Evolutionary conservation across 1,140 invertebrate genomes (phyloP), one percentile per base, ranked within the genome.

Genomic region (Rhizoglyphus robini): DNA sequence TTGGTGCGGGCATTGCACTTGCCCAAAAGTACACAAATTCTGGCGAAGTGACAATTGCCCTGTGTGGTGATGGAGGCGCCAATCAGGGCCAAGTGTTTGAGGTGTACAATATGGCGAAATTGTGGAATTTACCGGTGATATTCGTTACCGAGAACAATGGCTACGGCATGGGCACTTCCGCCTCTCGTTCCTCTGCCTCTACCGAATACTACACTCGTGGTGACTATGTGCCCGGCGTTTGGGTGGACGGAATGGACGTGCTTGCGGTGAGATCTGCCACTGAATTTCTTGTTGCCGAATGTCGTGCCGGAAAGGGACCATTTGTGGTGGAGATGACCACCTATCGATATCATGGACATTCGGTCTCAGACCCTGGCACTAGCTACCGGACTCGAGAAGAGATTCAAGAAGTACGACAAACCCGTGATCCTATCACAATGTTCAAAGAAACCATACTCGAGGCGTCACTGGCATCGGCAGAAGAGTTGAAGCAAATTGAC

Each of bases 61-160:
- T 96, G 23, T 99, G 96, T 73, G 96, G 96, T 25, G 96, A 99
- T 76, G 96, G 96, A 60, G 96, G 95, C 18, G 90, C 94, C 29
- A 98, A 99, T 76, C 96, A 99, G 78, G 83, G 82, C 13, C 82
- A 82, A 67, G 67, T 74, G 1, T 82, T 77, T 74, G n/a, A n/a
- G n/a, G n/a, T n/a, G n/a, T n/a, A n/a, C n/a, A n/a, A n/a, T n/a
- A n/a, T n/a, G n/a, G n/a, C n/a, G n/a, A n/a, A n/a, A n/a, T n/a
- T n/a, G n/a, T n/a, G n/a, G n/a, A n/a, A n/a, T n/a, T n/a, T n/a
- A n/a, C n/a, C n/a, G n/a, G n/a, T n/a, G n/a, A n/a, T n/a, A n/a
- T n/a, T n/a, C n/a, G n/a, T n/a, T n/a, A 96, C 94, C 74, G 95
- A 99, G 79, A 99, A 99, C 74, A 99, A 99, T 77, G 86, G 88